Percentiles rank a stretch among this genome's conserved stretches.
Evolutionary conservation across 2,888 invertebrate genomes (phyloP).

Genomic region (Liopterus haemorrhoidalis): DNA sequence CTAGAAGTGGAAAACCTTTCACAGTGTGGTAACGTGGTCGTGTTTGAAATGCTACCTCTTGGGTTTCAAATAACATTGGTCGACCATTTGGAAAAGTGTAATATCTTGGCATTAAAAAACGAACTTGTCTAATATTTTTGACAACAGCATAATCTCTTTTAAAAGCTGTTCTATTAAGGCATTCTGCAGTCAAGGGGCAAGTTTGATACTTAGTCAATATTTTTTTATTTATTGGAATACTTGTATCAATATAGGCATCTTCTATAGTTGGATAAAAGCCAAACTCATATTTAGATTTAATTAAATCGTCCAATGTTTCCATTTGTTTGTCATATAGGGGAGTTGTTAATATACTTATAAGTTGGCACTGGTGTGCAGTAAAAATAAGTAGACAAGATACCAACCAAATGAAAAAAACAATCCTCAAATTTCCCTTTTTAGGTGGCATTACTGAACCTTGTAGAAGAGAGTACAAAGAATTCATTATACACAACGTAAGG

Average conservation of each 20-base stretch:
- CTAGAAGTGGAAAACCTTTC: constrained; percentile 9
- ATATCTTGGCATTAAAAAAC: constrained; percentile 3
- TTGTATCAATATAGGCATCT: constrained; percentile 7
- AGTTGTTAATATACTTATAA: constrained; percentile 14
- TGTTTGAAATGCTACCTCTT: constrained; percentile 1
- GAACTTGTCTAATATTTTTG: constrained; percentile 10
- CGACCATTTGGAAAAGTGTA: constrained; percentile 5
- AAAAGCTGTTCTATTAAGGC: constrained; percentile 10
- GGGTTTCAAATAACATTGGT: constrained; percentile 7
- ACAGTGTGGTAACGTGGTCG: constrained; percentile 3
- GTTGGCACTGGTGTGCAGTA: constrained; percentile 15
- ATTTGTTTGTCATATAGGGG: constrained; percentile 13
- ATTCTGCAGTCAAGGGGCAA: constrained; percentile 5
- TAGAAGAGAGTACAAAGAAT: constrained; percentile 13
- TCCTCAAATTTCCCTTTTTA: constrained; percentile 11
- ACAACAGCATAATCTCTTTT: constrained; percentile 12
- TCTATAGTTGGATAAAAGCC: constrained; percentile 17
- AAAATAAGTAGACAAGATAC: constrained; percentile 12
- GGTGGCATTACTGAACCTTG: constrained; percentile 15
- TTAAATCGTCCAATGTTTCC: constrained; percentile 14
- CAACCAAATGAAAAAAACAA: constrained; percentile 15
- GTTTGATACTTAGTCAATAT: constrained; percentile 5
- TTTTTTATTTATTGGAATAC: not conserved
- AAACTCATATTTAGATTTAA: constrained; percentile 9
- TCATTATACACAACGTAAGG: constrained; percentile 13